phyloP scores from a whole-genome alignment of 2,797 vertebrate species.

The Mus minutoides region DNA sequence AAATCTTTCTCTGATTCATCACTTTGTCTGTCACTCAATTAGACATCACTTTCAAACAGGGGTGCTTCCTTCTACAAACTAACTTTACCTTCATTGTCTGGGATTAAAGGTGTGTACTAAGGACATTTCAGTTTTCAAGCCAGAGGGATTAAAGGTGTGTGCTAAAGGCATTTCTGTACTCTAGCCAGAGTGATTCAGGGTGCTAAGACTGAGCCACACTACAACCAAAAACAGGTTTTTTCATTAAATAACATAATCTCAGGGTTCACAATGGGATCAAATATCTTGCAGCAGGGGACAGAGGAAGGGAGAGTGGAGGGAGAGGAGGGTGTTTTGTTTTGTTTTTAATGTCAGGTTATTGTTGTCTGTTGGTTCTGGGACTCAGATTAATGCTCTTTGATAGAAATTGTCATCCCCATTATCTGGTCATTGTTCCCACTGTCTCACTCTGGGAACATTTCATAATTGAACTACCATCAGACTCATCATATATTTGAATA shows the following conservation, averaged over 20 bases:
- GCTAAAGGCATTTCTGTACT: no score
- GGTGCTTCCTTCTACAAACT: background rate
- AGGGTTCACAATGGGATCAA: background rate
- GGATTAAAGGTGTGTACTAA: background rate
- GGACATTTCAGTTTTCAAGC: no score
- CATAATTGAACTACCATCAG: background rate
- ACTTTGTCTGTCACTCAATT: background rate
- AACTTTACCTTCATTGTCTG: background rate
- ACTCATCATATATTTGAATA: background rate
- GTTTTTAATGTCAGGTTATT: constrained; percentile 37
- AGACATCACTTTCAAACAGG: background rate
- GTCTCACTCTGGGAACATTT: constrained; percentile 4
- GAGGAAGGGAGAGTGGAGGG: background rate
- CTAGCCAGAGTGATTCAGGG: no score
- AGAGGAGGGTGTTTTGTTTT: background rate
- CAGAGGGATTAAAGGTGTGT: no score
- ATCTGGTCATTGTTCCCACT: background rate
- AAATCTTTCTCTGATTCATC: background rate
- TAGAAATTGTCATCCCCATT: constrained; percentile 15
- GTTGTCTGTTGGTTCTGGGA: background rate
- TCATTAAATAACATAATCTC: background rate
- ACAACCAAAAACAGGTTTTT: background rate
- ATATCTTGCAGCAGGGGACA: background rate
- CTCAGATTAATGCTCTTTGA: constrained; percentile 36
- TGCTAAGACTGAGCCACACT: background rate